Evolutionary conservation across 2,888 invertebrate species (phyloP).

Genomic region (Drosophila neonasuta): DNA sequence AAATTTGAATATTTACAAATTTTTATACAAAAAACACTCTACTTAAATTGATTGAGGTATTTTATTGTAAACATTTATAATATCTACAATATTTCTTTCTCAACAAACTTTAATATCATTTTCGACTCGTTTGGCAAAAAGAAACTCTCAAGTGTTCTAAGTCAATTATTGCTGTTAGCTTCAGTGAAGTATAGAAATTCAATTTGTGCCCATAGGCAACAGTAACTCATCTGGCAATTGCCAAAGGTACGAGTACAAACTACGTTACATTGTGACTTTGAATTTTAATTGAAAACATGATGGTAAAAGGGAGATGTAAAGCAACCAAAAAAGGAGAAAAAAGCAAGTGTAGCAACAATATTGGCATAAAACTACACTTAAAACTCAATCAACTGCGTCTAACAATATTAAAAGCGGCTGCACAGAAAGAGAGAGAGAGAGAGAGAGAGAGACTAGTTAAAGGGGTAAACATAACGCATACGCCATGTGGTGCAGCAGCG

Average conservation of each 20-base stretch:
- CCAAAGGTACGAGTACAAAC: conserved; percentile 9
- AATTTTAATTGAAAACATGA: conserved; percentile 61
- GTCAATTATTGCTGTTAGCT: conserved; percentile 21
- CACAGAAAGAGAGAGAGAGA: background rate
- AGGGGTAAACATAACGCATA: conserved; percentile 58
- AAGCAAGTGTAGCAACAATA: conserved; percentile 43
- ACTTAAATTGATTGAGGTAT: too few species aligned
- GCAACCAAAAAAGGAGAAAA: background rate
- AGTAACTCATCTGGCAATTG: conserved; percentile 23
- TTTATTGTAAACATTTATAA: too few species aligned
- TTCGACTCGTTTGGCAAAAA: background rate
- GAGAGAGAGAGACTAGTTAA: conserved; percentile 1
- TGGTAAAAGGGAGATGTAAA: background rate
- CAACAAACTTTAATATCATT: background rate
- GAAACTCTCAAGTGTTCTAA: conserved; percentile 9
- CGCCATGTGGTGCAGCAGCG: conserved; percentile 61
- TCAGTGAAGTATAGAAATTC: conserved; percentile 22
- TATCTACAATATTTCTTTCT: background rate
- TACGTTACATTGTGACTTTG: conserved; percentile 33
- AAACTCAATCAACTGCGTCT: conserved; percentile 76
- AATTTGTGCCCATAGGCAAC: conserved; percentile 36
- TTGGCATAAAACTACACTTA: conserved; percentile 68
- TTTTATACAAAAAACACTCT: too few species aligned
- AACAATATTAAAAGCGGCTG: conserved; percentile 65
- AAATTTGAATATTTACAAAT: too few species aligned